A percentile compares a stretch with the other conserved stretches of the same genome.
Conservation (phyloP, 2,888 invertebrate genomes). For the Euzophera pinguis region DNA sequence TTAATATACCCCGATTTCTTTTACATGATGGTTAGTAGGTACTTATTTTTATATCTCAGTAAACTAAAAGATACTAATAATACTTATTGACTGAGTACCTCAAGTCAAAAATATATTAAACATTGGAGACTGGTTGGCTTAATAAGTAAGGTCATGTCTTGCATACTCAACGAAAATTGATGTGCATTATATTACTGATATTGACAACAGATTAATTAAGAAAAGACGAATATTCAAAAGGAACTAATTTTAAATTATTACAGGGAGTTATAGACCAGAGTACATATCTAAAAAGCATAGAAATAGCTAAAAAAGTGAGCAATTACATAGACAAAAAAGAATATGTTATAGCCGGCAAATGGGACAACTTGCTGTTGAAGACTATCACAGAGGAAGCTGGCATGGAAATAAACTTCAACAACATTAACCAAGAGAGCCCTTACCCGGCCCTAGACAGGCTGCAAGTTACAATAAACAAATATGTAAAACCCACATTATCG, state of each 20-base stretch:
- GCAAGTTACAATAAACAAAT: constrained; percentile 44
- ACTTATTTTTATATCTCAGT: too few relatives aligned
- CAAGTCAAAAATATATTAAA: too few relatives aligned
- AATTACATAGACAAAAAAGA: constrained; percentile 43
- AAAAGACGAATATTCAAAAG: too few relatives aligned
- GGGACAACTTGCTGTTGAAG: constrained; percentile 39
- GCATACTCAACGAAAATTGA: too few relatives aligned
- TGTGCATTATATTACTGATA: too few relatives aligned
- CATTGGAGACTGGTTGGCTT: too few relatives aligned
- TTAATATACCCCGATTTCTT: constrained; percentile 52
- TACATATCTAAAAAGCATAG: constrained; percentile 39
- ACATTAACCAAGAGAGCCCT: constrained; percentile 50
- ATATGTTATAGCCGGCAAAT: constrained; percentile 35
- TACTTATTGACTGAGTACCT: too few relatives aligned
- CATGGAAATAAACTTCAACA: constrained; percentile 56
- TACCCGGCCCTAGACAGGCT: constrained; percentile 44
- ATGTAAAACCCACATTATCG: constrained; percentile 56
- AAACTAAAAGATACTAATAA: too few relatives aligned
- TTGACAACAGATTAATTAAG: too few relatives aligned
- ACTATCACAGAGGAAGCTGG: constrained; percentile 39
- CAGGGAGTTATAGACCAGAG: constrained; percentile 58
- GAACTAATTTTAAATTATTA: constrained; percentile 27
- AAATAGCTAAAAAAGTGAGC: constrained; percentile 40
- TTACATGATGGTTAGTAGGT: constrained; percentile 59
- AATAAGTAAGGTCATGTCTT: too few relatives aligned